Conservation (phyloP, 2,888 invertebrate species). For the Myopa tessellatipennis region DNA sequence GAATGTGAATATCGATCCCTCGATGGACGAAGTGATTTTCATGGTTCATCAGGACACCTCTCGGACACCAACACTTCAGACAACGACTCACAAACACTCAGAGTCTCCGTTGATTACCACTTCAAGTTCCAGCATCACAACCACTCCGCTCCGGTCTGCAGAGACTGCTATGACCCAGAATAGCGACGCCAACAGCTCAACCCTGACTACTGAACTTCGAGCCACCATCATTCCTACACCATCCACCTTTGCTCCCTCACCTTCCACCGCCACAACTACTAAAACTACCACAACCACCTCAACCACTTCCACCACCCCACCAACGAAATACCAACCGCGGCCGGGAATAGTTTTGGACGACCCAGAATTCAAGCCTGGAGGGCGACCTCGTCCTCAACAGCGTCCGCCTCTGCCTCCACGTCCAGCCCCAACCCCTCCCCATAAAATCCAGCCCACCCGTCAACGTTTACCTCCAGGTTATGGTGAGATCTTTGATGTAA, state of each 20-base stretch:
- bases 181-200: constrained; percentile 40
- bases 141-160: constrained; percentile 39
- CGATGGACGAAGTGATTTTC: constrained; percentile 64
- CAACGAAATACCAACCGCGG: constrained; percentile 76
- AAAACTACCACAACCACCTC: constrained; percentile 43
- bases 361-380: constrained; percentile 80
- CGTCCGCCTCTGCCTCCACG: constrained; percentile 51
- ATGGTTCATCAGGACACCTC: constrained; percentile 57
- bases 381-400: constrained; percentile 62
- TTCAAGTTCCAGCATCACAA: constrained; percentile 46
- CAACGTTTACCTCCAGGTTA: constrained; percentile 70
- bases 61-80: constrained; percentile 58
- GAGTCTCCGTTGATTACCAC: constrained; percentile 1
- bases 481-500: constrained; percentile 89
- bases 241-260: constrained; percentile 48
- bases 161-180: constrained; percentile 12
- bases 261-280: constrained; percentile 48
- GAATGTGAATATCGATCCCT: constrained; percentile 55
- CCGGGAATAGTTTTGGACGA: constrained; percentile 90
- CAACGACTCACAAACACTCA: not conserved
- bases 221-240: constrained; percentile 50
- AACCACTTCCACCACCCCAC: constrained; percentile 49
- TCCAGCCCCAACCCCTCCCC: constrained; percentile 61
- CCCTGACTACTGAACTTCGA: constrained; percentile 48
- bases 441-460: constrained; percentile 66